These are phyloP conservation scores for Cybosia mesomella DNA, from an alignment of 2,888 invertebrate genomes.

Conservation along the genomic window DNA sequence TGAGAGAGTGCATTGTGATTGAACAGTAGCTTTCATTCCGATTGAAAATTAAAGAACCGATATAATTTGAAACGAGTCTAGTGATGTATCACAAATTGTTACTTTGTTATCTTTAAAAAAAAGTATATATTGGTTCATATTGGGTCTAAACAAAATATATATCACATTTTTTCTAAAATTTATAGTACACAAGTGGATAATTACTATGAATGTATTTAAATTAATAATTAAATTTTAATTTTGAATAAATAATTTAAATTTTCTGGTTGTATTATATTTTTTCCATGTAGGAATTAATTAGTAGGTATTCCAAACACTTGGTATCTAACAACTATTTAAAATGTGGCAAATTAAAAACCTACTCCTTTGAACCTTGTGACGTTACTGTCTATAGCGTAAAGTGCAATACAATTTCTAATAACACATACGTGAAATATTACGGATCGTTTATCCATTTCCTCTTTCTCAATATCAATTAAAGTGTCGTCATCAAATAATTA, in stretches of 20 bases:
- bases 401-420: not conserved
- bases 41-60: conserved; percentile 87
- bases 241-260: no score
- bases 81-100: conserved; percentile 61
- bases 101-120: not conserved
- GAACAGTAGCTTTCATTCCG: conserved; percentile 84
- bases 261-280: not conserved
- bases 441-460: not conserved
- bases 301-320: no score
- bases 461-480: not conserved
- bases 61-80: conserved; percentile 79
- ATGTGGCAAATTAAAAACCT: no score
- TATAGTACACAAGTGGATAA: no score
- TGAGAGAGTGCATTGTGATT: conserved; percentile 83
- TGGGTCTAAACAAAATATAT: no score
- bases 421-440: not conserved
- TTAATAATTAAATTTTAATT: no score
- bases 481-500: not conserved
- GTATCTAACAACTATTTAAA: no score
- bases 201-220: no score
- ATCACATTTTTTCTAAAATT: no score
- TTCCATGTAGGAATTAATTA: no score
- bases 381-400: not conserved
- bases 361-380: no score
- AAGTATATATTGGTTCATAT: not conserved